A percentile compares a stretch with the other conserved stretches of the same genome.
Evolutionary conservation across 2,113 vertebrate genomes (phyloP).

Genomic region (Salvelinus alpinus): DNA sequence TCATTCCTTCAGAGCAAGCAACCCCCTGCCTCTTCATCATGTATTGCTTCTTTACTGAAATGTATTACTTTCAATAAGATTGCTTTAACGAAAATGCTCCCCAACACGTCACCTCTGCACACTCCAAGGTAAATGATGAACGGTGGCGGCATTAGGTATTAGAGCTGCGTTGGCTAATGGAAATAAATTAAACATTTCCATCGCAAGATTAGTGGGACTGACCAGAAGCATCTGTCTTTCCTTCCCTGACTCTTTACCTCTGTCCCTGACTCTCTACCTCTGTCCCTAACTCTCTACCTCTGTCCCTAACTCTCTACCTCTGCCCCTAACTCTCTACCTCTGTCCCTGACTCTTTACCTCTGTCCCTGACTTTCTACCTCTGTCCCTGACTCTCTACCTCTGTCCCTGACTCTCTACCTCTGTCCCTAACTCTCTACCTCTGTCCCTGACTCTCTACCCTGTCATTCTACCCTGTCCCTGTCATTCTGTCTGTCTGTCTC

Average conservation of each 20-base stretch:
- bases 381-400: not conserved
- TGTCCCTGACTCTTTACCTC: too few relatives aligned
- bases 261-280: not conserved
- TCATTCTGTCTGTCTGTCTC: too few relatives aligned
- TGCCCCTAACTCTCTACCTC: too few relatives aligned
- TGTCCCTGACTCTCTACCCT: too few relatives aligned
- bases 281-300: too few relatives aligned
- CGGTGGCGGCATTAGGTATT: not conserved
- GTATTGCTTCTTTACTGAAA: not conserved
- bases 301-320: too few relatives aligned
- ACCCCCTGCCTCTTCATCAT: not conserved
- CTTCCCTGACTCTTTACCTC: not conserved
- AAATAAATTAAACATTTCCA: constrained; percentile 8
- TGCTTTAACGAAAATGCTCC: constrained; percentile 4
- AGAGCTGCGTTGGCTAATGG: not conserved
- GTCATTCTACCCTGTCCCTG: too few relatives aligned
- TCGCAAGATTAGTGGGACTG: constrained; percentile 21
- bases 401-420: not conserved
- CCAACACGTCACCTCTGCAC: not conserved
- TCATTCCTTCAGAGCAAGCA: not conserved
- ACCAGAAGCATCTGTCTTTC: not conserved
- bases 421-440: too few relatives aligned
- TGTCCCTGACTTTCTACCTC: not conserved
- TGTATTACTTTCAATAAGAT: constrained; percentile 8
- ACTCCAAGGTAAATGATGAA: constrained; percentile 7